phyloP scores from a whole-genome alignment of 2,113 vertebrate species.

The Damaliscus lunatus region DNA sequence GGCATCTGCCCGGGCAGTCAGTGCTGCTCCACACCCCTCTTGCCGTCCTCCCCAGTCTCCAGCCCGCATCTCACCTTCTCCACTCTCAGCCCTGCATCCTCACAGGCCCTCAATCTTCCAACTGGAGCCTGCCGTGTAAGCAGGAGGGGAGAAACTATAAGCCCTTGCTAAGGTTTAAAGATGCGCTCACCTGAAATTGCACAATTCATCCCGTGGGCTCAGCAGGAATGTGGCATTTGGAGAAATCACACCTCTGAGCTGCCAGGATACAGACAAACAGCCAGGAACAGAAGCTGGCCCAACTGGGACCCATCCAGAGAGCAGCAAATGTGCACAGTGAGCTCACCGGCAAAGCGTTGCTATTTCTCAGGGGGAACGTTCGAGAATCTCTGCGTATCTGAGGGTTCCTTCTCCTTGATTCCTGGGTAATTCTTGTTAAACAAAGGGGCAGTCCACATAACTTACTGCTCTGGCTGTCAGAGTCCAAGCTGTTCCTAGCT shows the following conservation, averaged over 20 bases:
- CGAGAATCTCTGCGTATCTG: not conserved
- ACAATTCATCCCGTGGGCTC: not conserved
- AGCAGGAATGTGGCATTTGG: slow-evolving; percentile 31
- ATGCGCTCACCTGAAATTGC: slow-evolving; percentile 21
- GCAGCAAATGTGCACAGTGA: not conserved
- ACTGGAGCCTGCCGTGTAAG: not conserved
- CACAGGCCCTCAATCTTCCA: not conserved
- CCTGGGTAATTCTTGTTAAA: not conserved
- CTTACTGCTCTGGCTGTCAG: not conserved
- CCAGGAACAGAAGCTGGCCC: slow-evolving; percentile 30
- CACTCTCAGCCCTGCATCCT: not conserved
- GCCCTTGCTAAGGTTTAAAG: not conserved
- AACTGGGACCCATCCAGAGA: not conserved
- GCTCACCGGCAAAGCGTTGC: not conserved
- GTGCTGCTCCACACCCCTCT: fast-evolving
- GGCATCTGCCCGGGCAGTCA: not conserved
- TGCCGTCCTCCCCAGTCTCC: fast-evolving
- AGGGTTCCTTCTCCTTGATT: not conserved
- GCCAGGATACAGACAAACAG: slow-evolving; percentile 40
- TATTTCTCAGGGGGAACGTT: not conserved
- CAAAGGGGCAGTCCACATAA: not conserved
- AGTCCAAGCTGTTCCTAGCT: not conserved
- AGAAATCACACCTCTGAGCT: slow-evolving; percentile 52
- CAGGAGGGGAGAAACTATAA: not conserved
- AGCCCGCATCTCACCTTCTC: not conserved